Evolutionary conservation across 1,140 invertebrate species (phyloP), one percentile per base, ranked within the genome.

Genomic region (Eumeta japonica): DNA sequence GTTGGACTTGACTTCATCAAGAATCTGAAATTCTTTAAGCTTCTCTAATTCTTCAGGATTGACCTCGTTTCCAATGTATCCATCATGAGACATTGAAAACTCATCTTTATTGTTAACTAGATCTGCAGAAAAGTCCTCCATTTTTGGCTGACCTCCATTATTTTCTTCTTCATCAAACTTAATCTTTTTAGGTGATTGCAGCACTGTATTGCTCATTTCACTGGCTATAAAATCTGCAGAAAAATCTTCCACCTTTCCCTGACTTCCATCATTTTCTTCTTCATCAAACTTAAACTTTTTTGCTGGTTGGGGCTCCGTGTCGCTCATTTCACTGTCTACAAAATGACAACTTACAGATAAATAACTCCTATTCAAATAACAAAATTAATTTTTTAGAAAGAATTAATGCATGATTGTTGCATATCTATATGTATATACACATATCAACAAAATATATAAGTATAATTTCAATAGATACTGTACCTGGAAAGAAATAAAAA

Each of bases 1-100:
- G 45, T 82, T 62, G 7, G 58, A 76, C 29, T 78, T 81, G 10
- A 87, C 78, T 66, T 91, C 88, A 62, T 91, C 88, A 14, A 90
- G 62, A 15, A 91, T 83, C 52, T 89, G 85, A 62, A 90, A 91
- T 43, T 88, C 67, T 37, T 55, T 57, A 5, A 75, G 43, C 32
- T 60, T 57, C 43, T 70, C 51, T 14, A 71, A 16, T 40, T 74
- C 70, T 10, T 67, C 63, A 0, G 48, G 50, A 0, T 43, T 59
- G 1, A 70, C 56, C 24, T 58, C 59, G 39, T 70, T 55, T n/a
- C 14, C 10, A 15, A 9, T n/a, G 7, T 9, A 10, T 11, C 10
- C n/a, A 12, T 37, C 19, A 0, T 10, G 3, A 7, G 19, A 18
- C 15, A 17, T n/a, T 3, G 18, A 10, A 35, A 35, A n/a, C 5